Percentiles rank a stretch among this genome's conserved stretches.
Evolutionary conservation across 2,888 invertebrate genomes (phyloP).

Genomic region (Nymphalis urticae): DNA sequence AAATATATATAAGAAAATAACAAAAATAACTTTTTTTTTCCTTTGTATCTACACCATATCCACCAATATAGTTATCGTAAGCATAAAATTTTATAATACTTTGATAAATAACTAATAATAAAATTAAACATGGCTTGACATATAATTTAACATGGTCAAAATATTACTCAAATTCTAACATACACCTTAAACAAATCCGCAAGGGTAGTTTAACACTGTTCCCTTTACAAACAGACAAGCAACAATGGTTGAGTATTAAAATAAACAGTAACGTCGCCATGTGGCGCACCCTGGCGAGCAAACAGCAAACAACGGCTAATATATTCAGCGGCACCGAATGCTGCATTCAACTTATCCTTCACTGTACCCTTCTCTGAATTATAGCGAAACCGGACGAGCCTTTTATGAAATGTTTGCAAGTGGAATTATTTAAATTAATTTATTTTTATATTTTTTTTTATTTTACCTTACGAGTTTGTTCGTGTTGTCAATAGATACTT

Average conservation of each 20-base stretch:
- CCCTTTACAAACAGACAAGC: slow-evolving; percentile 70
- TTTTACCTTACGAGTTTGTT: background rate
- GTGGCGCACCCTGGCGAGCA: slow-evolving; percentile 68
- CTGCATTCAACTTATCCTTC: slow-evolving; percentile 33
- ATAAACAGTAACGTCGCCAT: slow-evolving; percentile 76
- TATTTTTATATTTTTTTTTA: background rate
- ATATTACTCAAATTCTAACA: slow-evolving; percentile 44
- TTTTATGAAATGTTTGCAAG: background rate
- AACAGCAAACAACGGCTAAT: slow-evolving; percentile 72
- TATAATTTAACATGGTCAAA: slow-evolving; percentile 38
- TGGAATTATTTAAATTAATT: background rate
- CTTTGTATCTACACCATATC: no score
- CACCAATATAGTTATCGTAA: no score
- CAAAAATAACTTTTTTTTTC: no score
- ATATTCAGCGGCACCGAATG: slow-evolving; percentile 61
- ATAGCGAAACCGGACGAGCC: background rate
- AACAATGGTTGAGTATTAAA: slow-evolving; percentile 80
- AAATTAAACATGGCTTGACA: slow-evolving; percentile 10
- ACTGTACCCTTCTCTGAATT: slow-evolving; percentile 11
- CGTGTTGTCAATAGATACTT: no score
- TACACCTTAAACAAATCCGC: slow-evolving; percentile 58
- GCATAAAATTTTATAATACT: no score
- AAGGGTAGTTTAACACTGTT: slow-evolving; percentile 70
- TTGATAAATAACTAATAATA: background rate
- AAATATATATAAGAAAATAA: no score